A percentile compares a stretch with the other conserved stretches of the same genome.
Conservation (phyloP, 2,113 vertebrate genomes). For the Ammospiza nelsoni region DNA sequence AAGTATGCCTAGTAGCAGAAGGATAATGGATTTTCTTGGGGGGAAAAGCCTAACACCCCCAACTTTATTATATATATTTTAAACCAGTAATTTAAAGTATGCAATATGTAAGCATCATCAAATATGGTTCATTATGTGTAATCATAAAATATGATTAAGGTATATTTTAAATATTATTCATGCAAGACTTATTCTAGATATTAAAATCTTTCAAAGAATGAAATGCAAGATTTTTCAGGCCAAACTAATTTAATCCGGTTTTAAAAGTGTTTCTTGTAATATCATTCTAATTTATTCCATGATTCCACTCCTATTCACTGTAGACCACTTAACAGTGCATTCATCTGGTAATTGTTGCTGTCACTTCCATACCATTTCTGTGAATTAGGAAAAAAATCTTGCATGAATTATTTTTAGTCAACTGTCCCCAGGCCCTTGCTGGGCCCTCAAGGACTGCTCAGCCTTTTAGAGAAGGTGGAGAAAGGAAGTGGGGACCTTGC, state of each 20-base stretch:
- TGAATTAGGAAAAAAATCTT: not conserved
- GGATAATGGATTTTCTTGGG: not conserved
- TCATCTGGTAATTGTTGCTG: not conserved
- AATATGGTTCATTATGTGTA: not conserved
- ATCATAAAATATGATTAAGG: not conserved
- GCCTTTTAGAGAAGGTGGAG: not conserved
- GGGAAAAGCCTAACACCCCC: accelerated
- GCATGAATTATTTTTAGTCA: not conserved
- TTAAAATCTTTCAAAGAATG: not conserved
- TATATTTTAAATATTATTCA: not conserved
- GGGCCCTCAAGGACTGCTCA: not conserved
- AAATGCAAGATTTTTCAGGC: not conserved
- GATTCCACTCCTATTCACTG: not conserved
- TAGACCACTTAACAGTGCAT: not conserved
- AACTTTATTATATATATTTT: not conserved
- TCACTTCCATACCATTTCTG: not conserved
- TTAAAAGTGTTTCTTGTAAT: not conserved
- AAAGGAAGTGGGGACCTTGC: not conserved
- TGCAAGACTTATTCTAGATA: not conserved
- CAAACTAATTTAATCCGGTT: not conserved
- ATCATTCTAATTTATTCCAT: not conserved
- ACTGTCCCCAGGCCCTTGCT: too few species aligned
- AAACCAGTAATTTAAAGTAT: not conserved
- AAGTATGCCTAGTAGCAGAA: not conserved
- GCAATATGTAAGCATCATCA: not conserved